These are phyloP conservation scores for Diadumene lineata DNA, from an alignment of 92 coral and sea anemone species.

Conservation along the genomic window DNA sequence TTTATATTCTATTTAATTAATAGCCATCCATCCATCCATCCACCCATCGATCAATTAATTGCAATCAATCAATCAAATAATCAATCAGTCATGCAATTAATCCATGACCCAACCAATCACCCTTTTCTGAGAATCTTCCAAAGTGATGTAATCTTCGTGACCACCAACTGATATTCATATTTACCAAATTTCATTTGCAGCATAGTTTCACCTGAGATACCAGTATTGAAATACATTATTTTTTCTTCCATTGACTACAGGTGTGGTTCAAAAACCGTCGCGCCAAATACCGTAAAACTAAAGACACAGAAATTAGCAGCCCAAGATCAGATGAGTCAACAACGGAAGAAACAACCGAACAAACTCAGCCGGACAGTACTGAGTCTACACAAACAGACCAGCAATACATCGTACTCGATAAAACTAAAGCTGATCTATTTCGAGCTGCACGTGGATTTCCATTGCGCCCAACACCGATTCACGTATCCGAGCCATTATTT, in stretches of 20 bases:
- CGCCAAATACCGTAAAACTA: constrained; percentile 77
- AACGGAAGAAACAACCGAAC: constrained; percentile 3
- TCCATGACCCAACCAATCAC: no score
- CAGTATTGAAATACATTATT: no score
- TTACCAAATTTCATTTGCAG: no score
- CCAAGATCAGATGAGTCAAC: background rate
- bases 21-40: no score
- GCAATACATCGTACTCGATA: constrained; percentile 24
- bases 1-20: no score
- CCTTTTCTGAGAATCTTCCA: no score
- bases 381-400: background rate
- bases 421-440: constrained; percentile 18
- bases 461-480: constrained; percentile 26
- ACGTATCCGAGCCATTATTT: background rate
- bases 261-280: constrained; percentile 91
- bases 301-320: constrained; percentile 44
- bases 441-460: constrained; percentile 15
- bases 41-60: no score
- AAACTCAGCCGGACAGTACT: constrained; percentile 23
- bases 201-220: no score
- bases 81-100: no score
- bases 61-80: no score
- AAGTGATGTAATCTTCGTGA: no score
- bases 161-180: no score
- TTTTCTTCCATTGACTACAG: constrained; percentile 27